These are phyloP conservation scores for Drosophila mayaguana DNA, from an alignment of 2,888 invertebrate genomes.

Conservation along the genomic window DNA sequence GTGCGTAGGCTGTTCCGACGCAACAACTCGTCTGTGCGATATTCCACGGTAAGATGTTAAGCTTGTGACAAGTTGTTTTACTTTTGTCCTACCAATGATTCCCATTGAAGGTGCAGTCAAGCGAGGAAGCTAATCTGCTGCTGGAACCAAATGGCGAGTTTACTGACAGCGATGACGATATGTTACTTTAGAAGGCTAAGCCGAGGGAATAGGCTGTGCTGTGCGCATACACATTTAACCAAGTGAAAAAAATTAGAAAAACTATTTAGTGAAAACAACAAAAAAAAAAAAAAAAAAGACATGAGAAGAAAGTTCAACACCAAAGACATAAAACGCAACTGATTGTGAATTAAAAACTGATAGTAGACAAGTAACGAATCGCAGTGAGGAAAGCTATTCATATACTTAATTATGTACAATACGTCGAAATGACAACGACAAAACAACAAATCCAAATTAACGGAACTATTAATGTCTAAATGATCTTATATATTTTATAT, in stretches of 20 bases:
- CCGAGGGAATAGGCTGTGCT: slow-evolving; percentile 19
- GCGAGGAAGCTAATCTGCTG: slow-evolving; percentile 83
- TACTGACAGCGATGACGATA: slow-evolving; percentile 84
- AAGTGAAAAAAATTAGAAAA: slow-evolving; percentile 34
- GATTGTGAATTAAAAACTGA: slow-evolving; percentile 69
- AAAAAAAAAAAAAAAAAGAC: slow-evolving; percentile 47
- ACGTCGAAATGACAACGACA: slow-evolving; percentile 59
- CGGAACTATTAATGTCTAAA: slow-evolving; percentile 53
- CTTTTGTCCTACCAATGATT: neutral
- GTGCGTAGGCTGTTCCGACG: slow-evolving; percentile 77
- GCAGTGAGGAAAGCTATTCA: slow-evolving; percentile 26
- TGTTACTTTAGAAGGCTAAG: slow-evolving; percentile 77
- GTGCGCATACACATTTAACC: slow-evolving; percentile 45
- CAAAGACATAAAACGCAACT: slow-evolving; percentile 73
- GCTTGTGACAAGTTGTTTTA: too few species aligned
- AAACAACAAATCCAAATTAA: slow-evolving; percentile 40
- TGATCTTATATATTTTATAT: slow-evolving; percentile 73
- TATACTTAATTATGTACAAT: slow-evolving; percentile 59
- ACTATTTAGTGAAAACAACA: slow-evolving; percentile 8
- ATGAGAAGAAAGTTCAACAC: slow-evolving; percentile 59
- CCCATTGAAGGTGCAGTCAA: slow-evolving; percentile 77
- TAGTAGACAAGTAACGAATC: slow-evolving; percentile 35
- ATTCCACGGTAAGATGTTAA: slow-evolving; percentile 77
- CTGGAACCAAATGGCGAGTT: slow-evolving; percentile 83
- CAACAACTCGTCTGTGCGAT: slow-evolving; percentile 78